Percentiles rank a stretch among this genome's conserved stretches.
phyloP scores from a whole-genome alignment of 2,113 vertebrate genomes.

The Brachyhypopomus gauderio region DNA sequence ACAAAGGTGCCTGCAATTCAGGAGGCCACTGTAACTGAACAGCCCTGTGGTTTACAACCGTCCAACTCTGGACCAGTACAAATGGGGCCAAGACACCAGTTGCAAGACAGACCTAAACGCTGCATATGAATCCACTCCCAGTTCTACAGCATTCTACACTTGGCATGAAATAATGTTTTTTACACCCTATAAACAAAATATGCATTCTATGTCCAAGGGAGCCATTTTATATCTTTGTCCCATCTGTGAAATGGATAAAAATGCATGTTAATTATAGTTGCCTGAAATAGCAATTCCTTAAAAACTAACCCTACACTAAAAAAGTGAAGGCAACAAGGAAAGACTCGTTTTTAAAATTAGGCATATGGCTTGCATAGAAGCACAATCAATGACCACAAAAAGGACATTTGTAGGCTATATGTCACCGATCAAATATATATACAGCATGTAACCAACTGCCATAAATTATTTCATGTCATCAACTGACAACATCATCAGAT shows the following conservation, averaged over 20 bases:
- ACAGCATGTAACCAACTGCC: not conserved
- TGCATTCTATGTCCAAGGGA: not conserved
- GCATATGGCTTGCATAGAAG: slow-evolving; percentile 1
- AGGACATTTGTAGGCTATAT: slow-evolving; percentile 1
- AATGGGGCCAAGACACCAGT: no score
- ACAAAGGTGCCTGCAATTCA: no score
- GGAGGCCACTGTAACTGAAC: not conserved
- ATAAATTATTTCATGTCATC: not conserved
- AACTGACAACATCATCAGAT: not conserved
- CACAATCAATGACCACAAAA: slow-evolving; percentile 10
- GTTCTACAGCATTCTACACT: not conserved
- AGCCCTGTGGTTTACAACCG: slow-evolving; percentile 5
- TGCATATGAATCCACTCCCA: not conserved
- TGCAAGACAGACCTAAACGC: not conserved
- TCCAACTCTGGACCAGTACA: not conserved
- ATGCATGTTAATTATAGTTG: not conserved
- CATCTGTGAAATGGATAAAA: not conserved
- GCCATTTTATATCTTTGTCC: not conserved
- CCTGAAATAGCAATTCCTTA: not conserved
- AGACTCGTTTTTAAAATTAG: not conserved
- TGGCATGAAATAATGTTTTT: slow-evolving; percentile 12
- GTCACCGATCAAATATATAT: not conserved
- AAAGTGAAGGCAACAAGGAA: not conserved
- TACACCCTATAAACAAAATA: not conserved
- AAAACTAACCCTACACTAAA: not conserved